Conservation (phyloP, 2,113 vertebrate genomes). For the Ameiurus melas region DNA sequence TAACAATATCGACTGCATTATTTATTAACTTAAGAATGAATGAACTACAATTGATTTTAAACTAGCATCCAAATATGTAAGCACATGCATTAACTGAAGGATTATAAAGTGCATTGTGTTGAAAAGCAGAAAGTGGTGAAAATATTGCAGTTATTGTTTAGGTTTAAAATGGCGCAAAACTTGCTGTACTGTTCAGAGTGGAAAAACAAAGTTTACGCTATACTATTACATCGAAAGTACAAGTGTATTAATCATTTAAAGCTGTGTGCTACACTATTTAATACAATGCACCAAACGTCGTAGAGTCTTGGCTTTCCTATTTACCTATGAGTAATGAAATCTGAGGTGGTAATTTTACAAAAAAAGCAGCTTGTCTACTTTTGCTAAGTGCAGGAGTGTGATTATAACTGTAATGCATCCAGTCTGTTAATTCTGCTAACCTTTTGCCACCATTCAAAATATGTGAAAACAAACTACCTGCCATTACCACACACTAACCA, state of each 20-base stretch:
- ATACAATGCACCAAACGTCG: not conserved
- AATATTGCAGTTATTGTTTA: not conserved
- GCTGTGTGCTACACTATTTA: not conserved
- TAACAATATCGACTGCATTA: not conserved
- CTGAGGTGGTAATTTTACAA: not conserved
- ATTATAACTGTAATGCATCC: not conserved
- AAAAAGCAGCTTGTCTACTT: not conserved
- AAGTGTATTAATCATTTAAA: not conserved
- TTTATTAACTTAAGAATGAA: not conserved
- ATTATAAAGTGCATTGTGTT: not conserved
- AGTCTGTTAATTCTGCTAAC: not conserved
- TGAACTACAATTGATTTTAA: not conserved
- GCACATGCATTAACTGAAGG: not conserved
- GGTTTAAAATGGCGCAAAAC: not conserved
- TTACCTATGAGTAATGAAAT: not conserved
- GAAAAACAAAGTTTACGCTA: not conserved
- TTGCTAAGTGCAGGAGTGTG: not conserved
- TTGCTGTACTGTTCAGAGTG: not conserved
- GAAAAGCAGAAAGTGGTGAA: not conserved
- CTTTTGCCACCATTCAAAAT: not conserved
- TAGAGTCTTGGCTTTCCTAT: not conserved
- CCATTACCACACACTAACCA: not conserved
- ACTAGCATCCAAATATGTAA: not conserved
- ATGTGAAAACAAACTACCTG: not conserved
- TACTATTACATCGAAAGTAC: not conserved